Evolutionary conservation across 1,140 invertebrate genomes (phyloP), one percentile per base, ranked within the genome.

Genomic region (Paraescarpia echinospica): DNA sequence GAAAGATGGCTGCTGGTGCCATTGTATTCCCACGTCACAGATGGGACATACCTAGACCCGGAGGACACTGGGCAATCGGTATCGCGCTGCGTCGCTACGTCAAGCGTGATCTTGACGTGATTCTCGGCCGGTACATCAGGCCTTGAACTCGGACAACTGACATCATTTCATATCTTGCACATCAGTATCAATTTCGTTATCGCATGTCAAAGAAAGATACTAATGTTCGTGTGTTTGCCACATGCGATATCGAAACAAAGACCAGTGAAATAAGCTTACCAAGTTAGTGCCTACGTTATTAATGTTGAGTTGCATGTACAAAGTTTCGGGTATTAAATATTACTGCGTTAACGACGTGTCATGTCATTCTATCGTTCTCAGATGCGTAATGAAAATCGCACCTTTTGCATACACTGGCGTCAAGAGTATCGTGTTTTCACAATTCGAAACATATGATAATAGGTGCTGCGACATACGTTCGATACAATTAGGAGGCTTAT

Each of bases 311-410:
- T 77, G 59, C 59, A 77, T 77, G 59, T 77, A 77, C 59, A 77
- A 77, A 77, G 59, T 77, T 77, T 77, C 59, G 59, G 59, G 59
- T 77, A 77, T 77, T 77, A 77, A 77, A 77, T 77, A 77, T 77
- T 27, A 77, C 22, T 77, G 59, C 59, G 59, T 77, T 77, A 77
- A 31, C 22, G 12, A 77, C 27, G 59, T 77, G 59, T 77, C 22
- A 27, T 77, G 22, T 77, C 59, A 31, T 77, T 51, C 18, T 27
- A 27, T 27, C 59, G 22, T 77, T 22, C 22, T 51, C 18, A 51
- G 8, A n/a, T n/a, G n/a, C n/a, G n/a, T n/a, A n/a, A n/a, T n/a
- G n/a, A n/a, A n/a, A n/a, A n/a, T n/a, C n/a, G n/a, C n/a, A n/a
- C n/a, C n/a, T n/a, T n/a, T n/a, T n/a, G n/a, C n/a, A n/a, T n/a